Evolutionary conservation across 2,113 vertebrate genomes (phyloP), one percentile per base, ranked within the genome.

Genomic region (Bubalus kerabau): DNA sequence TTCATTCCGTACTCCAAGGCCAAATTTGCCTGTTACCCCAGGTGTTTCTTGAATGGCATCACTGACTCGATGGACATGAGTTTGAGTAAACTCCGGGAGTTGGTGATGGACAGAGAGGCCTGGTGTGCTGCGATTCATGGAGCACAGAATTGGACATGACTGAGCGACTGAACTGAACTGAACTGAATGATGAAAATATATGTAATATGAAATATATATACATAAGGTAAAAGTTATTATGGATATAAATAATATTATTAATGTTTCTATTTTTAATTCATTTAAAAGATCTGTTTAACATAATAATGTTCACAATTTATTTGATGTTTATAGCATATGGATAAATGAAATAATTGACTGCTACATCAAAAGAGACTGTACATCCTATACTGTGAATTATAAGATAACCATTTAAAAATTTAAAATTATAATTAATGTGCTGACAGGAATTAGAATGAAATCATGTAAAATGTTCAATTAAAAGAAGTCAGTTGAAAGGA

Each of bases 61-160:
- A 60, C 59, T 0, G 1, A 28, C 26, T 60, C 13, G 12, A 14
- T 60, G 26, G 5, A 13, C 59, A 13, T 60, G 59, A 60, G 26
- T 28, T 14, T 60, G 12, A 60, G 59, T 60, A 28, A 60, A 13
- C 12, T 60, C 59, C 12, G 28, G 26, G 59, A 60, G 5, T 60
- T 60, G 59, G 26, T 60, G 59, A 60, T 60, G 59, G 59, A 60
- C 26, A 60, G 12, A 26, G 59, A 60, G 59, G 59, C 12, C 59
- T 60, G 59, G 26, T 0, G 1, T 60, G 59, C 26, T 60, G 26
- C 1, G 4, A 60, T 60, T 28, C 26, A 60, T 26, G 26, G 12
- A 12, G 59, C 1, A 0, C 59, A 60, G 26, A 60, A 12, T 28
- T 14, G 26, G 59, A 60, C 11, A 60, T 0, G 5, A 28, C 11